These are phyloP conservation scores for Cyprinodon brontotheroides DNA, from an alignment of 2,113 vertebrate species.

Conservation along the genomic window DNA sequence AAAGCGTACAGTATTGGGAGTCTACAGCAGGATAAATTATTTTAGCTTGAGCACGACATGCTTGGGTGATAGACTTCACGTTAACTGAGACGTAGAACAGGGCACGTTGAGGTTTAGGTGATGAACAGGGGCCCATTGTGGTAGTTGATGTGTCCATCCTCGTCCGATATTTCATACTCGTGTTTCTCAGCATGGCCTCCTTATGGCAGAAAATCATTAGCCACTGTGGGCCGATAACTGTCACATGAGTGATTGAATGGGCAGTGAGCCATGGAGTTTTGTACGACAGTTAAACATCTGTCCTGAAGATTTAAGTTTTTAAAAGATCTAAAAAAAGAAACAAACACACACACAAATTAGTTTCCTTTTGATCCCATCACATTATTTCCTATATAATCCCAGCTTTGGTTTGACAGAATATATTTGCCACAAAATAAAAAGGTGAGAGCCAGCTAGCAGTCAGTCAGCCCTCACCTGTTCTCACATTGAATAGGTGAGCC, in stretches of 20 bases:
- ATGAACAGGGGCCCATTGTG: conserved; percentile 65
- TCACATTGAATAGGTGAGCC: background rate
- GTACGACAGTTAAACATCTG: conserved; percentile 75
- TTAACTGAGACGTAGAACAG: conserved; percentile 30
- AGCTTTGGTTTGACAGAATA: background rate
- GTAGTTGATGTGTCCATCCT: conserved; percentile 76
- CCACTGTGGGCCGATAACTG: conserved; percentile 79
- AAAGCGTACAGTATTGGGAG: conserved; percentile 19
- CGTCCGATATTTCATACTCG: conserved; percentile 77
- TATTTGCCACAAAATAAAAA: background rate
- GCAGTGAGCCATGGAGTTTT: conserved; percentile 76
- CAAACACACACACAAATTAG: background rate
- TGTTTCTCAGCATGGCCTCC: conserved; percentile 65
- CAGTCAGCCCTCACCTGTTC: background rate
- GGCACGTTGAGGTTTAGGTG: conserved; percentile 44
- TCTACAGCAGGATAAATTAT: conserved; percentile 23
- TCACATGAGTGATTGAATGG: conserved; percentile 83
- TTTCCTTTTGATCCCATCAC: background rate
- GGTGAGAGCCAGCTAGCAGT: background rate
- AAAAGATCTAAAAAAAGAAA: background rate
- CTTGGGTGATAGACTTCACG: conserved; percentile 54
- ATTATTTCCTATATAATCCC: background rate
- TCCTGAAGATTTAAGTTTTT: conserved; percentile 36
- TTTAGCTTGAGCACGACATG: conserved; percentile 15
- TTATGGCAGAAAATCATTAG: conserved; percentile 86